Base-by-base conservation (phyloP, 2,797 vertebrate species). In the Tenualosa thibaudeaui region DNA sequence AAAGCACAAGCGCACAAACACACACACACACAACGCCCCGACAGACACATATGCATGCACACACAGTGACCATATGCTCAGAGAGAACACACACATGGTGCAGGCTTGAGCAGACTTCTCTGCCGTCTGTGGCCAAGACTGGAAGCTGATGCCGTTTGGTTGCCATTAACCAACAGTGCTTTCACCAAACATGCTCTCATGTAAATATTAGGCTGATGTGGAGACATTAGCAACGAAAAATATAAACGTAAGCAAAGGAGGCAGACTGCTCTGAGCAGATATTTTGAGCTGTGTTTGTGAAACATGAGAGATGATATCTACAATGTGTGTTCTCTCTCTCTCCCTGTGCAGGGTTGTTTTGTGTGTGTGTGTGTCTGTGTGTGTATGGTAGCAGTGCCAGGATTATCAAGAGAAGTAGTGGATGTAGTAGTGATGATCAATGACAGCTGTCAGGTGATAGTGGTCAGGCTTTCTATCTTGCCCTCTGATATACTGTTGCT, bases 351-450 rank as follows among this genome's bases (percentile, higher is more conserved):
- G 31, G 31, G 0, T 31, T 31, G 31, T 31, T 31, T 12, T 37
- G 65, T 71, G 65, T 71, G 62, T 68, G 60, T 62, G 60, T 62
- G 60, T 62, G 60, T 65, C 24, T 31, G 68, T 40, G 68, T 75
- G 37, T 40, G 37, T 17, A 0, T 3, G 40, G 24, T 15, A 31
- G 62, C 7, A 31, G 26, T 71, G 17, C 2, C 13, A 71, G 10
- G 8, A 51, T 6, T 3, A 53, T 15, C 51, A 53, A 13, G 12
- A 53, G 51, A 3, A 15, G 51, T 53, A 2, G 51, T 53, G 51
- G 51, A 51, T 8, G 50, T 8, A 12, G 50, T 53, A 53, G 13
- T 15, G 15, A 15, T 15, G 13, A 53, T 46, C 46, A 46, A 46
- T 46, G 46, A 53, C 51, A 10, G 51, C 7, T 53, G 51, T 53